These are phyloP conservation scores for Meandrina meandrites DNA, from an alignment of 92 coral and sea anemone species.

Conservation along the genomic window DNA sequence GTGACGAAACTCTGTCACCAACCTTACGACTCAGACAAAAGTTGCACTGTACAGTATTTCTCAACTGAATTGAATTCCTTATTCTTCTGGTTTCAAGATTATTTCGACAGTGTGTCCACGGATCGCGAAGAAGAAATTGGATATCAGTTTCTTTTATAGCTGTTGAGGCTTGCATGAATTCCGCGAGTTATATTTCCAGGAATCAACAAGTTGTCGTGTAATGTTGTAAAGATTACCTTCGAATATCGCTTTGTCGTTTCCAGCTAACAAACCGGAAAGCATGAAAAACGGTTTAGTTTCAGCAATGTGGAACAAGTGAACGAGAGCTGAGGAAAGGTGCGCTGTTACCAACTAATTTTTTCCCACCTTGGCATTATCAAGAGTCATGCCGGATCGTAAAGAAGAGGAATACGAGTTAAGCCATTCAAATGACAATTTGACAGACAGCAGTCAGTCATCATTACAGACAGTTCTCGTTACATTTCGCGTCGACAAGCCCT, in stretches of 20 bases:
- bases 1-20: not conserved
- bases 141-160: too few relatives aligned
- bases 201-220: too few relatives aligned
- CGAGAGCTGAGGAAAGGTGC: not conserved
- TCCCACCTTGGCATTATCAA: not conserved
- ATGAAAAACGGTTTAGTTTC: not conserved
- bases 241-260: not conserved
- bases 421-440: not conserved
- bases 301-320: not conserved
- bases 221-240: not conserved
- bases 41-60: not conserved
- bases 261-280: not conserved
- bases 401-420: not conserved
- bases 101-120: not conserved
- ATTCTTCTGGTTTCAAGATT: not conserved
- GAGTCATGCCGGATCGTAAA: not conserved
- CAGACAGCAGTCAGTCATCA: constrained; percentile 20
- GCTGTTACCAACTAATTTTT: too few relatives aligned
- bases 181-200: too few relatives aligned
- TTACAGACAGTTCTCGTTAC: constrained; percentile 62
- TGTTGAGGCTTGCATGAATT: too few relatives aligned
- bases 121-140: not conserved
- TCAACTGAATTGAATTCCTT: not conserved
- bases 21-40: not conserved
- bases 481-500: constrained; percentile 54